These are phyloP conservation scores for Gnatocerus cornutus DNA, from an alignment of 2,888 invertebrate species.

Conservation along the genomic window DNA sequence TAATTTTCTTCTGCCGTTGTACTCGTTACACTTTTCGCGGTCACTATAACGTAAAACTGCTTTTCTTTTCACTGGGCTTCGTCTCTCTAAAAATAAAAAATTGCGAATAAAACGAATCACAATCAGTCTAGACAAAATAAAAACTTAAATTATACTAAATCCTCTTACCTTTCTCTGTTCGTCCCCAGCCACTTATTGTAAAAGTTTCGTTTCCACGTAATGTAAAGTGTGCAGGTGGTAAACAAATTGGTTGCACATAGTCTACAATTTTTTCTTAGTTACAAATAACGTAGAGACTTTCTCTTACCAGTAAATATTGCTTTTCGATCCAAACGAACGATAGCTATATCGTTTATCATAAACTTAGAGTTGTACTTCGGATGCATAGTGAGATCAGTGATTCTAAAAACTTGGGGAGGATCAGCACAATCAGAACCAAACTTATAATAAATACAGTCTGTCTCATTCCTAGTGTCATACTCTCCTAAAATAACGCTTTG, in stretches of 20 bases:
- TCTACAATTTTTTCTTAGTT: slow-evolving; percentile 49
- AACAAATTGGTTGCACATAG: slow-evolving; percentile 62
- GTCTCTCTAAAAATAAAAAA: slow-evolving; percentile 54
- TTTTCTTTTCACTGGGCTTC: slow-evolving; percentile 59
- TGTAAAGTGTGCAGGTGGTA: slow-evolving; percentile 52
- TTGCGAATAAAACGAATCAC: not conserved
- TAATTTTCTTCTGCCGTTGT: slow-evolving; percentile 45
- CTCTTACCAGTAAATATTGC: slow-evolving; percentile 59
- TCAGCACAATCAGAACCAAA: slow-evolving; percentile 59
- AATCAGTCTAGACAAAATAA: slow-evolving; percentile 6
- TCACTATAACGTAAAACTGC: slow-evolving; percentile 52
- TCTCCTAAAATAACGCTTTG: slow-evolving; percentile 78
- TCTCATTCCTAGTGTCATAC: slow-evolving; percentile 76
- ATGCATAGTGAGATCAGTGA: slow-evolving; percentile 54
- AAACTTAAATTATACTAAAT: slow-evolving; percentile 14
- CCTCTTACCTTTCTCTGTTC: slow-evolving; percentile 61
- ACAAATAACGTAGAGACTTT: not conserved
- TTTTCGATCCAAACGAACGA: slow-evolving; percentile 61
- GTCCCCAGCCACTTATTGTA: slow-evolving; percentile 72
- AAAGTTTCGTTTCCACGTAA: slow-evolving; percentile 57
- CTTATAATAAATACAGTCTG: slow-evolving; percentile 73
- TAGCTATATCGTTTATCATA: slow-evolving; percentile 63
- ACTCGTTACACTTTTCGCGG: slow-evolving; percentile 51
- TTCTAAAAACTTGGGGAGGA: slow-evolving; percentile 53
- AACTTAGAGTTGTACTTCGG: slow-evolving; percentile 47